Base-by-base conservation (phyloP, 2,888 invertebrate species). In the Melitaea athalia region DNA sequence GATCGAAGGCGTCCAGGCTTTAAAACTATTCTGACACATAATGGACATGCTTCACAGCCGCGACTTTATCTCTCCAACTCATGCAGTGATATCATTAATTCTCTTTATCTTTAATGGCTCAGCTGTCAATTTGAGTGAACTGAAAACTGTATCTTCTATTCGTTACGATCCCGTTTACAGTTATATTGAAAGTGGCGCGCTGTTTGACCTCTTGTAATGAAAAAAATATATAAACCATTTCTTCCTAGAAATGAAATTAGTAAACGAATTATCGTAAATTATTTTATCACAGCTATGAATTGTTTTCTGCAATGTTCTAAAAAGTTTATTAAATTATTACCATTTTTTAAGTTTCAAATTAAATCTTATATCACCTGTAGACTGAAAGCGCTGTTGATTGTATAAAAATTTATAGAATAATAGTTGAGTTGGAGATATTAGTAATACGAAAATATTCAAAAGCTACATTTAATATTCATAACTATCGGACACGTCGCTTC, bases 71-170 rank as follows among this genome's bases (percentile, higher is more conserved):
- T 68, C 59, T 57, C 70, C 53, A 59, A 63, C 61, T 66, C 68
- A 70, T 68, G 43, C 60, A 69, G 74, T 71, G 70, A 71, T 73
- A 69, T 72, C 73, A 74, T 76, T 76, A 70, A 71, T 76, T 72
- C 63, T 65, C 50, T 70, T 75, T 76, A 76, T 76, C 76, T 75
- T 59, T 68, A 74, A 74, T 71, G 69, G 69, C 64, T 66, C 63
- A 59, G 59, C 73, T 74, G 75, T 74, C 74, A 72, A 71, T 75
- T 74, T 74, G 72, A 63, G 60, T 52, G 63, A 63, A 67, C 63
- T 61, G 66, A 66, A 67, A 69, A 65, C 64, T 64, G 47, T 69
- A 72, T 72, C 69, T 67, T n/a, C 50, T 42, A 63, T 65, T 69
- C 59, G 64, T 67, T 63, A 24, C 62, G 43, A 33, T 42, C 31